Conservation (phyloP, 2,888 invertebrate genomes). For the Macropis europaea region DNA sequence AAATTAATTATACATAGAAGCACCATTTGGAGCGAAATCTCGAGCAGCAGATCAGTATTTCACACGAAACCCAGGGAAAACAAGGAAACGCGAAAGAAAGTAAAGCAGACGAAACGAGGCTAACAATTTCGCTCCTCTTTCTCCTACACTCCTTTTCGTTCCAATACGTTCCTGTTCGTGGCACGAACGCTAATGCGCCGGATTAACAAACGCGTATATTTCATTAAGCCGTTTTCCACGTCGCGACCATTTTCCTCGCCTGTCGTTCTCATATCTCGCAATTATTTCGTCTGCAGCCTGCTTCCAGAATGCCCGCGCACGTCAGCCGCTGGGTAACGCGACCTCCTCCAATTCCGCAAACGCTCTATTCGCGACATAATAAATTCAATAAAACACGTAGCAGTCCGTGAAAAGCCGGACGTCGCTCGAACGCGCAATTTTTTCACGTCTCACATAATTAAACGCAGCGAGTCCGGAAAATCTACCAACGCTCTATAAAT, state of each 20-base stretch:
- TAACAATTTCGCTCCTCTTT: conserved; percentile 28
- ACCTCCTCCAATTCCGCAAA: conserved; percentile 11
- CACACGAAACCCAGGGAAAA: neutral
- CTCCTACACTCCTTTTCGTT: neutral
- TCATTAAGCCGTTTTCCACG: conserved; percentile 53
- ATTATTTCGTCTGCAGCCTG: conserved; percentile 11
- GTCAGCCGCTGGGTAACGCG: conserved; percentile 5
- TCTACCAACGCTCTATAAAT: too few relatives aligned
- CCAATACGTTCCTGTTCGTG: conserved; percentile 20
- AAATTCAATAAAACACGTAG: conserved; percentile 13
- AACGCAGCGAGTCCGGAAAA: too few relatives aligned
- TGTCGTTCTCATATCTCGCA: neutral
- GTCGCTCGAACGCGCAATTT: neutral
- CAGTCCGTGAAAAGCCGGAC: neutral
- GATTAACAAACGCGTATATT: conserved; percentile 65
- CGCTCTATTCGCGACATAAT: conserved; percentile 1
- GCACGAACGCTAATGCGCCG: conserved; percentile 44
- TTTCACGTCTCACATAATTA: conserved; percentile 4
- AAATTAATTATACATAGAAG: too few relatives aligned
- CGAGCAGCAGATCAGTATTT: too few relatives aligned
- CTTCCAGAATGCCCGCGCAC: too few relatives aligned
- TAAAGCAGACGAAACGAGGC: too few relatives aligned
- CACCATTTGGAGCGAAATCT: too few relatives aligned
- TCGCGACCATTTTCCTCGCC: conserved; percentile 21
- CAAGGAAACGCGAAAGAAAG: neutral